Evolutionary conservation across 1,140 invertebrate genomes (phyloP), one percentile per base, ranked within the genome.

Genomic region (Plutomurus gul): DNA sequence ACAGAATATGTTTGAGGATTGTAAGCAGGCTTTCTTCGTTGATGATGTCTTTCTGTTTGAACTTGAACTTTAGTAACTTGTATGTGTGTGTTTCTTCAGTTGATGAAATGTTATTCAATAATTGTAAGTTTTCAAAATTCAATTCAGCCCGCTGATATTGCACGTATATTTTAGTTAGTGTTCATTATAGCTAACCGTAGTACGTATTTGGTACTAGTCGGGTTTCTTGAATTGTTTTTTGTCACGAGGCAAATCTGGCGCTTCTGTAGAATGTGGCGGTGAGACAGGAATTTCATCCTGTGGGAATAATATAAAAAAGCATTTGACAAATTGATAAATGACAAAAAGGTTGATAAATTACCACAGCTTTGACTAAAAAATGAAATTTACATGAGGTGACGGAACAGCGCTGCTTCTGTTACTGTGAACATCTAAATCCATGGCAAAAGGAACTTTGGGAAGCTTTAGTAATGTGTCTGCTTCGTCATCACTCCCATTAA

Each of bases 361-460:
- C 25, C 7, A n/a, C n/a, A n/a, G n/a, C n/a, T n/a, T 3, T 25
- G n/a, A 22, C 10, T 2, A n/a, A 51, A 11, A 3, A 51, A 20
- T 11, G 20, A 22, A 1, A 56, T 13, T 65, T 65, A 65, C 56
- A 27, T 65, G 56, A 33, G 56, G 56, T 8, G 56, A 65, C 89
- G 89, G 30, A 88, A 89, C 76, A 89, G 85, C 74, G 76, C 89
- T 90, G 82, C 89, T 90, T 51, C 88, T 85, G 80, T 90, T 89
- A 77, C 89, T 89, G 60, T 86, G 86, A 11, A 89, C 85, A 77
- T 89, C 88, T 46, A 89, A 85, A 82, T 90, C 89, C 86, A 88
- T 89, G 16, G 86, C 87, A 81, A 89, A 90, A 11, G 89, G 88
- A 78, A 85, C 86, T 79, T 85, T 85, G 18, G 84, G 80, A 18